These are phyloP conservation scores for Drosophila buzzatii DNA, from an alignment of 2,888 invertebrate species.

Conservation along the genomic window DNA sequence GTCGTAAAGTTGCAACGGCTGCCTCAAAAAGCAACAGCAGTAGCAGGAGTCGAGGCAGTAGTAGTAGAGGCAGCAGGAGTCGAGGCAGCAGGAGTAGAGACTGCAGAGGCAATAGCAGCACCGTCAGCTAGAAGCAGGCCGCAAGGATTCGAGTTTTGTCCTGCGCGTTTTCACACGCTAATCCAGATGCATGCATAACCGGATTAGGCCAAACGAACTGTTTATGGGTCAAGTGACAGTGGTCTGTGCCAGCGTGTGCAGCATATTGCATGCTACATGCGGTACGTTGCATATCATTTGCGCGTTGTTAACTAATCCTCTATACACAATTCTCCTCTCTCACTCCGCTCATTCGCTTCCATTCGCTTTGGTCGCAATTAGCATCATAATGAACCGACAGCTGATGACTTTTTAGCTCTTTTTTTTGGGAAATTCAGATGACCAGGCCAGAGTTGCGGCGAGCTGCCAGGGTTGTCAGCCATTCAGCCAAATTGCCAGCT, in stretches of 20 bases:
- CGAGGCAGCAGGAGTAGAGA: neutral
- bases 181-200: slow-evolving; percentile 68
- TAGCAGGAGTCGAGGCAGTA: neutral
- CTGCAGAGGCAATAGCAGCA: neutral
- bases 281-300: slow-evolving; percentile 43
- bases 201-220: slow-evolving; percentile 65
- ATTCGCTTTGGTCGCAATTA: slow-evolving; percentile 54
- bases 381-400: slow-evolving; percentile 68
- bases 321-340: slow-evolving; percentile 4
- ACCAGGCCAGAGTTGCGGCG: slow-evolving; percentile 13
- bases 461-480: slow-evolving; percentile 12
- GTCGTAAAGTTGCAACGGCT: slow-evolving; percentile 48
- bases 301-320: slow-evolving; percentile 63
- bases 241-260: slow-evolving; percentile 7
- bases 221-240: slow-evolving; percentile 64
- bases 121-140: neutral
- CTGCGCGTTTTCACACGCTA: slow-evolving; percentile 44
- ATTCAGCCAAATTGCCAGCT: slow-evolving; percentile 51
- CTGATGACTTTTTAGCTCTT: slow-evolving; percentile 51
- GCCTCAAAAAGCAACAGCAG: neutral
- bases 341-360: neutral
- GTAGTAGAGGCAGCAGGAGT: neutral
- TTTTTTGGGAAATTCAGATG: slow-evolving; percentile 61
- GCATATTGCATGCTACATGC: slow-evolving; percentile 21
- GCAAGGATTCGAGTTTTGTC: slow-evolving; percentile 9